Evolutionary conservation across 2,797 vertebrate genomes (phyloP).

Genomic region (Petrocephalus schoutedeni): DNA sequence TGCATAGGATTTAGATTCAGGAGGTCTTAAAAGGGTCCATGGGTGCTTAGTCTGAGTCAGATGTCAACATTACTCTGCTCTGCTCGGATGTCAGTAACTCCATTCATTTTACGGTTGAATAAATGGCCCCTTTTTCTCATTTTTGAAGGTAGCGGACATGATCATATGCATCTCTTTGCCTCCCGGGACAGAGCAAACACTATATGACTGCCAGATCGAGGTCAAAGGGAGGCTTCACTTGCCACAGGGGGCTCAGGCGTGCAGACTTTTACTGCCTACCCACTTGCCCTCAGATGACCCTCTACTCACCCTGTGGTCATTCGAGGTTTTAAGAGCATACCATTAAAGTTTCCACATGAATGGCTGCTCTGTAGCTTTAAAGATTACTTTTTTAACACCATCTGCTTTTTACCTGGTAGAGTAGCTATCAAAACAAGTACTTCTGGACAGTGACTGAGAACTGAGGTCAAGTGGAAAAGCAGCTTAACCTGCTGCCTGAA

Average conservation of each 20-base stretch:
- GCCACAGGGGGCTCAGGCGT: neutral
- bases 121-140: neutral
- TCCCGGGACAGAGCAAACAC: neutral
- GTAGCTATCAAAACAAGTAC: neutral
- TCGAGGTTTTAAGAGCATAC: neutral
- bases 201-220: constrained; percentile 10
- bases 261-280: neutral
- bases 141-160: neutral
- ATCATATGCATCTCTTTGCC: neutral
- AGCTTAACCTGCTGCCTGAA: constrained; percentile 46
- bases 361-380: neutral
- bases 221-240: constrained; percentile 8
- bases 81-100: neutral
- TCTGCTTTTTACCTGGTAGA: neutral
- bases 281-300: neutral
- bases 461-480: constrained; percentile 41
- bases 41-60: neutral
- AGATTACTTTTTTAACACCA: neutral
- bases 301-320: neutral
- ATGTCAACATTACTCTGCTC: constrained; percentile 11
- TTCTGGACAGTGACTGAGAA: neutral
- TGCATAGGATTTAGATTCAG: neutral
- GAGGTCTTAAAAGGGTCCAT: neutral
- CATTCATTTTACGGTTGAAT: constrained; percentile 3
- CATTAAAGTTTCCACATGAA: neutral